Evolutionary conservation across 2,113 vertebrate species (phyloP).

Genomic region (Limanda limanda): DNA sequence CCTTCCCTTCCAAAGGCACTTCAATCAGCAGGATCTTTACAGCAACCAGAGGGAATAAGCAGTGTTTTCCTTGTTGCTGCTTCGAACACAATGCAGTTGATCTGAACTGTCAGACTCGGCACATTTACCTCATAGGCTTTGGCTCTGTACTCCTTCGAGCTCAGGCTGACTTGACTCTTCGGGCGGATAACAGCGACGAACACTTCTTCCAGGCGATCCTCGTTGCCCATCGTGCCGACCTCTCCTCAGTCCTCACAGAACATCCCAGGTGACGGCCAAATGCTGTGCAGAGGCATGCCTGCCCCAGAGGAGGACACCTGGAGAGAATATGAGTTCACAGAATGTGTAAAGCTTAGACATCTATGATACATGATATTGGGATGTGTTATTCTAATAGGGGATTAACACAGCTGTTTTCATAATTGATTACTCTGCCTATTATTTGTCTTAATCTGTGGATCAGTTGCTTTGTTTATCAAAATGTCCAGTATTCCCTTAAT

Average conservation of each 20-base stretch:
- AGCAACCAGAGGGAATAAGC: constrained; percentile 20
- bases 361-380: not conserved
- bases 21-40: constrained; percentile 94
- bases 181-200: constrained; percentile 97
- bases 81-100: not conserved
- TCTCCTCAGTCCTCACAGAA: constrained; percentile 48
- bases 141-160: constrained; percentile 95
- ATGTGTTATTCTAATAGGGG: not conserved
- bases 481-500: too few species aligned
- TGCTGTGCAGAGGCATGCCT: constrained; percentile 72
- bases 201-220: constrained; percentile 89
- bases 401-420: not conserved
- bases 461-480: too few species aligned
- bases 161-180: constrained; percentile 95
- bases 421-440: too few species aligned
- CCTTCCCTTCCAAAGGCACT: constrained; percentile 96
- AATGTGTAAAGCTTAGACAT: not conserved
- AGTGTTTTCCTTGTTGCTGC: not conserved
- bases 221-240: constrained; percentile 89
- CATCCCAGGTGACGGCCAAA: constrained; percentile 58
- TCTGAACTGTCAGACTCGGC: not conserved
- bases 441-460: too few species aligned
- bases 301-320: not conserved
- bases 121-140: constrained; percentile 94
- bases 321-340: not conserved